Evolutionary conservation across 2,797 vertebrate genomes (phyloP).

Genomic region (Simalia tracyae): DNA sequence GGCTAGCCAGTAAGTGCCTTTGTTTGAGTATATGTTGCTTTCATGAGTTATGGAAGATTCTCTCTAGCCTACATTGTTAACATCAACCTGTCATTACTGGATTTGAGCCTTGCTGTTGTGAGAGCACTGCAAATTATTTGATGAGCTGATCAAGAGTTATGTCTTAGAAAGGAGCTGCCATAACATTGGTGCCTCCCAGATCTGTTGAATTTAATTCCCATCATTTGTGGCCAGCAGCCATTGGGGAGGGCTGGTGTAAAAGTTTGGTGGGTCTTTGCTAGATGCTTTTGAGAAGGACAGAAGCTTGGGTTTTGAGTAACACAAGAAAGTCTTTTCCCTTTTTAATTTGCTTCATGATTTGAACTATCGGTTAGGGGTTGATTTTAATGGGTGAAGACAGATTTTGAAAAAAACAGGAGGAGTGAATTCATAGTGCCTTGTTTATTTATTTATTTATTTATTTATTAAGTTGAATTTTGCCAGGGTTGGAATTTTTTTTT

Average conservation of each 20-base stretch:
- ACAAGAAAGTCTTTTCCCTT: too few relatives aligned
- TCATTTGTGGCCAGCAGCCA: not conserved
- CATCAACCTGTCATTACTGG: not conserved
- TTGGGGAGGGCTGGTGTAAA: not conserved
- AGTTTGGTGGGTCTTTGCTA: not conserved
- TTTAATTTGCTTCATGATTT: too few relatives aligned
- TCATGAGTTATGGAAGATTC: not conserved
- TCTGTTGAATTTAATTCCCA: not conserved
- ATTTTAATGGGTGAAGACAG: too few relatives aligned
- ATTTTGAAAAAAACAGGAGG: too few relatives aligned
- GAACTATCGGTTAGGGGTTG: too few relatives aligned
- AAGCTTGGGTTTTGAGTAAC: too few relatives aligned
- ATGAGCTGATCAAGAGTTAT: not conserved
- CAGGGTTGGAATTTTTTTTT: too few relatives aligned
- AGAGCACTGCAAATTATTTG: constrained; percentile 8
- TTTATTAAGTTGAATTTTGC: too few relatives aligned
- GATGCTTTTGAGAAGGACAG: not conserved
- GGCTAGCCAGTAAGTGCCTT: constrained; percentile 86
- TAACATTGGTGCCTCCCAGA: not conserved
- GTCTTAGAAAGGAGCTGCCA: too few relatives aligned
- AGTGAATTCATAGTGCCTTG: too few relatives aligned
- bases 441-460: too few relatives aligned
- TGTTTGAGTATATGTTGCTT: not conserved
- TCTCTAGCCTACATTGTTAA: not conserved
- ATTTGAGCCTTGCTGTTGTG: not conserved